These are phyloP conservation scores for Lerista edwardsae DNA, from an alignment of 2,797 vertebrate species.

Conservation along the genomic window DNA sequence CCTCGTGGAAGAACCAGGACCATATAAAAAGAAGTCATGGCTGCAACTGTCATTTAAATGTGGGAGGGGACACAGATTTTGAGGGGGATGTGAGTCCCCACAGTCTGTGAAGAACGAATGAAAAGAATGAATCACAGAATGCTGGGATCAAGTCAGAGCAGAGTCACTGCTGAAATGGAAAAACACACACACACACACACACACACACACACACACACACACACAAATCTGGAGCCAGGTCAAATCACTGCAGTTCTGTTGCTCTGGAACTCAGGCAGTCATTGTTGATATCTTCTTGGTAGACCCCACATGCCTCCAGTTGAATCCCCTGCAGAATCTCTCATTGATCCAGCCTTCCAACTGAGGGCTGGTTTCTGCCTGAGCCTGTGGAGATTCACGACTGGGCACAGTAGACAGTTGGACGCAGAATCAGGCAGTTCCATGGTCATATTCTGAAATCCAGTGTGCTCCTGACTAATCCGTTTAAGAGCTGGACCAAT, in stretches of 20 bases:
- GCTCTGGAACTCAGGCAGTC: not conserved
- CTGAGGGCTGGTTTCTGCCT: not conserved
- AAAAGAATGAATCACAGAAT: not conserved
- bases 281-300: not conserved
- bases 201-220: too few species aligned
- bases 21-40: not conserved
- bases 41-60: not conserved
- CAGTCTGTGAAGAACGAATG: not conserved
- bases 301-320: not conserved
- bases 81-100: not conserved
- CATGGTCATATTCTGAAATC: too few species aligned
- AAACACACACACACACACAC: not conserved
- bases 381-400: not conserved
- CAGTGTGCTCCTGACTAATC: not conserved
- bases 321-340: not conserved
- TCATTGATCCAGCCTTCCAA: too few species aligned
- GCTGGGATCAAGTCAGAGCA: not conserved
- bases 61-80: constrained; percentile 2
- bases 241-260: not conserved
- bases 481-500: not conserved
- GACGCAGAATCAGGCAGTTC: not conserved
- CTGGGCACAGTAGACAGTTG: not conserved
- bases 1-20: not conserved
- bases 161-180: not conserved
- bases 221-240: not conserved